Evolutionary conservation across 2,113 vertebrate genomes (phyloP).

Genomic region (Microcebus jonahi): DNA sequence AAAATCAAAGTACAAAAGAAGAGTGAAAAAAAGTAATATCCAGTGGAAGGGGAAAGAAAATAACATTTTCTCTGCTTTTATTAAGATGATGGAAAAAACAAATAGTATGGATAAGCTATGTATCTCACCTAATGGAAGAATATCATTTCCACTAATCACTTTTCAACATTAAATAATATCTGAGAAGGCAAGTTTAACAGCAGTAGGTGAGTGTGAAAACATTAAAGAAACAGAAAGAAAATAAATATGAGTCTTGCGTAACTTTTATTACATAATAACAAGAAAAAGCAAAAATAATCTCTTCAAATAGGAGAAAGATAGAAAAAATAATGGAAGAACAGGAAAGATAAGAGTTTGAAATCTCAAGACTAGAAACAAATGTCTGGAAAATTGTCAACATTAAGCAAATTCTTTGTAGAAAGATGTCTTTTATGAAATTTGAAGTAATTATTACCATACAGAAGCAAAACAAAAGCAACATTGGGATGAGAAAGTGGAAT

Average conservation of each 20-base stretch:
- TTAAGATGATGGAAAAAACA: background rate
- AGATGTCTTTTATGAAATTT: background rate
- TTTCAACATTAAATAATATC: background rate
- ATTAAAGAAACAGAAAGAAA: background rate
- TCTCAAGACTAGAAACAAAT: background rate
- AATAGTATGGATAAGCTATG: background rate
- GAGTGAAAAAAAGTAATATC: background rate
- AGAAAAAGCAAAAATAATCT: background rate
- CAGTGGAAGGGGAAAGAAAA: background rate
- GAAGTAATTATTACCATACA: background rate
- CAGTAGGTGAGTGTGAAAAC: background rate
- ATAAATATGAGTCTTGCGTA: background rate
- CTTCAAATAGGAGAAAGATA: background rate
- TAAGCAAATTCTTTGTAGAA: background rate
- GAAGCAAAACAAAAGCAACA: background rate
- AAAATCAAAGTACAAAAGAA: background rate
- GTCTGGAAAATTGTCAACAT: background rate
- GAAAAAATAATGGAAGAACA: background rate
- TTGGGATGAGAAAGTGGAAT: background rate
- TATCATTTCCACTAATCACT: background rate
- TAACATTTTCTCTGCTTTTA: background rate
- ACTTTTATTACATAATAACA: background rate
- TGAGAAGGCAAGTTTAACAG: constrained; percentile 19
- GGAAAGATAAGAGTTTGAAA: background rate
- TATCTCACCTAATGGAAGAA: background rate